Evolutionary conservation across 2,888 invertebrate species (phyloP).

Genomic region (Cartodere bifasciata): DNA sequence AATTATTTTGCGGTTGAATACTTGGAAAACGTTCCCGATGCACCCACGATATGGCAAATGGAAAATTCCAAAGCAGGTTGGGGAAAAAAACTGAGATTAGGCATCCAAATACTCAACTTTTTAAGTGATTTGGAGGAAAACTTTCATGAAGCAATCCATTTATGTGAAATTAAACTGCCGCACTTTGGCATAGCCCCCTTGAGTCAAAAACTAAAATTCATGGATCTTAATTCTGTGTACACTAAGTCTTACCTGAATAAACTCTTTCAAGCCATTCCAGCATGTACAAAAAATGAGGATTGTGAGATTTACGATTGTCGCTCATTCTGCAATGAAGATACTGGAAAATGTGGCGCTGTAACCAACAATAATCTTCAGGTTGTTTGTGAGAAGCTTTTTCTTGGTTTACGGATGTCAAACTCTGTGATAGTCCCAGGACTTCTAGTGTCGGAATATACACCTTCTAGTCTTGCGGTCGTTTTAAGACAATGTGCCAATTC

Average conservation of each 20-base stretch:
- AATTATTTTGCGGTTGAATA: conserved; percentile 53
- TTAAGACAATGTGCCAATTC: conserved; percentile 48
- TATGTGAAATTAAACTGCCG: conserved; percentile 56
- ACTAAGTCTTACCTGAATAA: conserved; percentile 41
- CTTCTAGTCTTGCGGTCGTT: conserved; percentile 42
- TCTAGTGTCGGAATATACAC: conserved; percentile 45
- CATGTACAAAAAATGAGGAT: conserved; percentile 46
- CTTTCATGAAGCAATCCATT: conserved; percentile 46
- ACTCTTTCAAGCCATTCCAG: conserved; percentile 29
- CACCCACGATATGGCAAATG: conserved; percentile 39
- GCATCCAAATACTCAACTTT: conserved; percentile 48
- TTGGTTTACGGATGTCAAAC: conserved; percentile 50
- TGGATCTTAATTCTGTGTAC: conserved; percentile 51
- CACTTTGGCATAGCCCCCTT: conserved; percentile 45
- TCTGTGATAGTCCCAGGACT: conserved; percentile 47
- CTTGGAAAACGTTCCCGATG: conserved; percentile 41
- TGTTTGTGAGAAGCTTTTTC: conserved; percentile 50
- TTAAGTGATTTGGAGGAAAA: conserved; percentile 44
- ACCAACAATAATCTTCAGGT: conserved; percentile 56
- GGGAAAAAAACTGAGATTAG: conserved; percentile 42
- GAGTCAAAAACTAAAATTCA: conserved; percentile 41
- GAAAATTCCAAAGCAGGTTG: conserved; percentile 44
- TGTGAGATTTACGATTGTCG: conserved; percentile 57
- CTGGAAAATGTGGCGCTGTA: conserved; percentile 41
- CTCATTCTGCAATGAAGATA: conserved; percentile 42